Base-by-base conservation (phyloP, 2,888 invertebrate species). In the Drepana falcataria region DNA sequence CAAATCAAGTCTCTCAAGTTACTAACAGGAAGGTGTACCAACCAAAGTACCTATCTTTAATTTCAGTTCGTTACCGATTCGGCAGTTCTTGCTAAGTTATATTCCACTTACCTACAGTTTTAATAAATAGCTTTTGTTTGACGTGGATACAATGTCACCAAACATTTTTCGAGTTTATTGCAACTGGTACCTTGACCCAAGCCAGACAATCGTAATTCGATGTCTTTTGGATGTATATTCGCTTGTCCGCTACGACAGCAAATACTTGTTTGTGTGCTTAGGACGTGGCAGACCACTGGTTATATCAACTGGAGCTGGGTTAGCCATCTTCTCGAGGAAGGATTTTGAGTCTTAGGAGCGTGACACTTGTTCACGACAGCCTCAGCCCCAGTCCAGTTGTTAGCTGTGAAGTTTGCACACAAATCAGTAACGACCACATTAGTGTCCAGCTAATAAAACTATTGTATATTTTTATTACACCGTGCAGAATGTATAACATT, bases 371-470 rank as follows among this genome's bases (percentile, higher is more conserved):
- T 74, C 77, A 73, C 73, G 71, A 70, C 74, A 68, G 75, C 71
- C 71, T 69, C 71, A 61, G 73, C 70, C 76, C 75, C 73, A 69
- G 71, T 77, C 78, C 79, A 75, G 78, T 71, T 64, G 73, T 73
- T 70, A 82, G 83, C 85, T 86, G 85, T 79, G 84, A 79, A 85
- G 80, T 77, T 79, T 80, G 79, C 75, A 84, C 64, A 79, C 59
- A 64, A 65, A 73, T 80, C 71, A 81, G 66, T 74, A 65, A 68
- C 65, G 62, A 63, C 56, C 64, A 58, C 41, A 48, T 34, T 41
- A 35, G 47, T 51, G 53, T 49, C 47, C 54, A 57, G 4, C 48
- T 48, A 49, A 57, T 57, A 35, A 47, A 53, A 41, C 40, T 35
- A 35, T 48, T 48, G 5, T 4, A 47, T 3, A 7, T 47, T n/a